phyloP scores from a whole-genome alignment of 2,888 invertebrate genomes.

The Agonopterix subpropinquella region DNA sequence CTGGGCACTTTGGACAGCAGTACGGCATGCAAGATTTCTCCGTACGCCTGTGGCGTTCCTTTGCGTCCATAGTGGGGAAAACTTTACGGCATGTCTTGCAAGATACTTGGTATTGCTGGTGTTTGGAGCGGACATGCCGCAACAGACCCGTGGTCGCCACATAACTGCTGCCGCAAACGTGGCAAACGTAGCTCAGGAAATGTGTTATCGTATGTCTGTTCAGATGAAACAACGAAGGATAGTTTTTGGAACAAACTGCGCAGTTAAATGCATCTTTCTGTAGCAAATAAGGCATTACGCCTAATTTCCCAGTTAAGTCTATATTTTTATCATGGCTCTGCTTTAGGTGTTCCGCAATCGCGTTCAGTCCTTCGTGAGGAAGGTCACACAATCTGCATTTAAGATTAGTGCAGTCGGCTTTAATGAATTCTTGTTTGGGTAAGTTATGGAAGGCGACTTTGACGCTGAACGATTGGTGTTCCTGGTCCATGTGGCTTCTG shows the following conservation, averaged over 20 bases:
- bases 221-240: slow-evolving; percentile 50
- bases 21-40: slow-evolving; percentile 63
- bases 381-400: slow-evolving; percentile 43
- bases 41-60: slow-evolving; percentile 48
- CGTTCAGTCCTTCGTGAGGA: slow-evolving; percentile 30
- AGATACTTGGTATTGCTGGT: slow-evolving; percentile 50
- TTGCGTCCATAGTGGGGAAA: slow-evolving; percentile 60
- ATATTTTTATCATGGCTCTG: slow-evolving; percentile 31
- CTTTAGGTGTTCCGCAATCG: slow-evolving; percentile 40
- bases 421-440: slow-evolving; percentile 57
- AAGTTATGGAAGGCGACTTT: slow-evolving; percentile 55
- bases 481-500: slow-evolving; percentile 47
- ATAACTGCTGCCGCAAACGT: slow-evolving; percentile 60
- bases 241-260: slow-evolving; percentile 49
- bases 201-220: slow-evolving; percentile 62
- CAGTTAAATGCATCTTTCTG: slow-evolving; percentile 45
- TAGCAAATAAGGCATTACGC: slow-evolving; percentile 57
- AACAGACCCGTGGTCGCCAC: slow-evolving; percentile 53
- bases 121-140: slow-evolving; percentile 52
- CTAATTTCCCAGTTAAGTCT: slow-evolving; percentile 37
- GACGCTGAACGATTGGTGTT: slow-evolving; percentile 47
- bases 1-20: slow-evolving; percentile 52
- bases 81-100: slow-evolving; percentile 53
- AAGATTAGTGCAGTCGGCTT: slow-evolving; percentile 51
- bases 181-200: slow-evolving; percentile 57